Percentiles rank a stretch among this genome's conserved stretches.
These are phyloP conservation scores for Tauraco hartlaubi DNA, from an alignment of 2,797 vertebrate genomes.

Conservation along the genomic window DNA sequence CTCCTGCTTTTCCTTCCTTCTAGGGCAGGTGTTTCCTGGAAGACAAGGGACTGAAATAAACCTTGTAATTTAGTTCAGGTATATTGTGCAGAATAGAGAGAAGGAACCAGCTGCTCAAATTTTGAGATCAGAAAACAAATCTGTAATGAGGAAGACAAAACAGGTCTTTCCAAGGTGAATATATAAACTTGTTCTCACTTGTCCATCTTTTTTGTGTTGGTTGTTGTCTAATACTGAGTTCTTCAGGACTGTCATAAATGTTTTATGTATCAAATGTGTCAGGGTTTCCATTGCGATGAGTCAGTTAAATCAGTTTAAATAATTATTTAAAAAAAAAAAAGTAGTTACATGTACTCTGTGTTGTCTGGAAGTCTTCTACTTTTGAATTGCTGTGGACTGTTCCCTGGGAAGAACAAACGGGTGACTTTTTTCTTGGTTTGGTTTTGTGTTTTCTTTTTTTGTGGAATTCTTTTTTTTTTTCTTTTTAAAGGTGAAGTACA, in stretches of 20 bases:
- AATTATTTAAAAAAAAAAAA: background rate
- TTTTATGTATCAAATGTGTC: background rate
- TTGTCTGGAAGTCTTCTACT: background rate
- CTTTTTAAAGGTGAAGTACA: background rate
- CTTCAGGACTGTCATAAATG: background rate
- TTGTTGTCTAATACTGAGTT: background rate
- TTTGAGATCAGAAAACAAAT: background rate
- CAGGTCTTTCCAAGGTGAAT: background rate
- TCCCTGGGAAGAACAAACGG: background rate
- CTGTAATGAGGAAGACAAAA: background rate
- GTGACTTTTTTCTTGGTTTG: background rate
- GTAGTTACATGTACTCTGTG: background rate
- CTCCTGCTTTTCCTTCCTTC: background rate
- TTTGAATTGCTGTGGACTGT: background rate
- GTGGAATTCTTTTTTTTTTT: background rate
- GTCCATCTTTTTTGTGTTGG: background rate
- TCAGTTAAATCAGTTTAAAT: background rate
- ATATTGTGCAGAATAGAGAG: background rate
- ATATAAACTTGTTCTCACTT: background rate
- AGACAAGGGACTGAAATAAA: background rate
- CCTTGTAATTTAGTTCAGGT: background rate
- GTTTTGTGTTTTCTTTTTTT: background rate
- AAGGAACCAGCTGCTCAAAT: background rate
- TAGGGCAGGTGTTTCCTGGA: background rate
- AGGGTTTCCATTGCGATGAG: background rate